Percentiles rank a stretch among this genome's conserved stretches.
phyloP scores from a whole-genome alignment of 2,113 vertebrate species.

The Macaca nemestrina region DNA sequence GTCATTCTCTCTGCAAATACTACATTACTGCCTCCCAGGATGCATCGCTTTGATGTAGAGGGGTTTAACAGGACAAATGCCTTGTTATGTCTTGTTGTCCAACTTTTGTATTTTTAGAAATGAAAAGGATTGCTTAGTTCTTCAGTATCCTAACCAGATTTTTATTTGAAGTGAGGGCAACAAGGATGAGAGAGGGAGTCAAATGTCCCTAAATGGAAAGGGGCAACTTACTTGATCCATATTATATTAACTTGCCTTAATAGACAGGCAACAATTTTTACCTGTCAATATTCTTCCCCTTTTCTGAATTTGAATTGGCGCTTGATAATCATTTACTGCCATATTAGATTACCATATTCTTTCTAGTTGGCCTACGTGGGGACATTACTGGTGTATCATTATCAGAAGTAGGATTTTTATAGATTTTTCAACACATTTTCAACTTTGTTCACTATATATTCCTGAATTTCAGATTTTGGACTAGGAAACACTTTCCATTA shows the following conservation, averaged over 20 bases:
- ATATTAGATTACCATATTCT: background rate
- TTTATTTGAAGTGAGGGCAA: background rate
- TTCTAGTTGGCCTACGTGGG: background rate
- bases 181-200: background rate
- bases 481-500: background rate
- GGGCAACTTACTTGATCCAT: too few relatives aligned
- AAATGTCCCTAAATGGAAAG: background rate
- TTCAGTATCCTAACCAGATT: background rate
- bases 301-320: background rate
- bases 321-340: background rate
- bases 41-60: background rate
- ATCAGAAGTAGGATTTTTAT: background rate
- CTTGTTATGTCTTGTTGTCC: background rate
- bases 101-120: background rate
- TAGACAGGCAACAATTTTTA: too few relatives aligned
- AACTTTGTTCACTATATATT: too few relatives aligned
- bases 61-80: background rate
- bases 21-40: background rate
- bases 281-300: background rate
- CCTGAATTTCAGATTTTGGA: background rate
- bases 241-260: too few relatives aligned
- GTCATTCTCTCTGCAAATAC: background rate
- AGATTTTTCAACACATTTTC: background rate
- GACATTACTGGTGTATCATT: background rate
- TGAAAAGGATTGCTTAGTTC: background rate